Percentiles rank a stretch among this genome's conserved stretches.
These are phyloP conservation scores for Arctopsyche grandis DNA, from an alignment of 1,140 invertebrate genomes.

Conservation along the genomic window DNA sequence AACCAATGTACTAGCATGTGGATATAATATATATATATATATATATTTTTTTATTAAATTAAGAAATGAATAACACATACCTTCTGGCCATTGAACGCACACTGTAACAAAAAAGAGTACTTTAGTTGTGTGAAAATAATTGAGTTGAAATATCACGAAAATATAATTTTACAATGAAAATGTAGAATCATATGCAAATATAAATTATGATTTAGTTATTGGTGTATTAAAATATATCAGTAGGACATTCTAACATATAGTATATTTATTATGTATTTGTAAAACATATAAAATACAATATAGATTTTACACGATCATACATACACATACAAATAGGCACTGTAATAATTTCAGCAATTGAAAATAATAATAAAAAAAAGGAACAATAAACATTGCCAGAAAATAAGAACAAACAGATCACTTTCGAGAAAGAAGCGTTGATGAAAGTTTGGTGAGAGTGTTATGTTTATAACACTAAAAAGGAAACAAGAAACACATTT, in stretches of 20 bases:
- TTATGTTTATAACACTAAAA: not conserved
- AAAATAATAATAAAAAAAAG: conserved; percentile 45
- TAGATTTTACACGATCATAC: conserved; percentile 24
- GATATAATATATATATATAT: conserved; percentile 42
- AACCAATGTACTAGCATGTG: conserved; percentile 54
- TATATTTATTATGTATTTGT: too few species aligned
- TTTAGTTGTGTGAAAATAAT: conserved; percentile 32
- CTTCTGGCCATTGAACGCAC: conserved; percentile 89
- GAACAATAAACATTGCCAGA: conserved; percentile 36
- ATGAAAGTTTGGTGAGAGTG: not conserved
- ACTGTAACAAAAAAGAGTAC: conserved; percentile 74
- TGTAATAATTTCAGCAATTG: conserved; percentile 9
- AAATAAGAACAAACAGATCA: conserved; percentile 16
- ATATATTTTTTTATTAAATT: too few species aligned
- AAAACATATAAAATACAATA: not conserved
- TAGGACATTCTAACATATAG: too few species aligned
- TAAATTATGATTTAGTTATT: too few species aligned
- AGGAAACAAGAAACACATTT: not conserved
- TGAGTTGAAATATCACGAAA: too few species aligned
- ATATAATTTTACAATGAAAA: too few species aligned
- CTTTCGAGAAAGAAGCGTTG: conserved; percentile 1
- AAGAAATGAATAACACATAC: conserved; percentile 66
- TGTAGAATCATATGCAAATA: too few species aligned
- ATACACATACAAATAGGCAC: conserved; percentile 14
- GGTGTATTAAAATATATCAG: too few species aligned